A percentile compares a stretch with the other conserved stretches of the same genome.
Evolutionary conservation across 2,797 vertebrate genomes (phyloP).

Genomic region (Danio tinwini): DNA sequence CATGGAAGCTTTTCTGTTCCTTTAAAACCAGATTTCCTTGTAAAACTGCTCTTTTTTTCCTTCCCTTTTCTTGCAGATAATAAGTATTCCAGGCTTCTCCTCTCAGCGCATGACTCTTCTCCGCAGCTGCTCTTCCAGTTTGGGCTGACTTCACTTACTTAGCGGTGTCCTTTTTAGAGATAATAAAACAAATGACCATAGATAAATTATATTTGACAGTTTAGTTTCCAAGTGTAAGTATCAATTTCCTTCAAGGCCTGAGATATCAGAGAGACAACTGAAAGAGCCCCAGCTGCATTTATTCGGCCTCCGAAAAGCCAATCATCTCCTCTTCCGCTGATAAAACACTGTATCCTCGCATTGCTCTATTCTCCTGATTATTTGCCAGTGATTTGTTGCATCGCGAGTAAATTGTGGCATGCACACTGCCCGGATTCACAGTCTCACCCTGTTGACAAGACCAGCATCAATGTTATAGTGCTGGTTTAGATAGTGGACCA

Average conservation of each 20-base stretch:
- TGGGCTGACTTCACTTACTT: slow-evolving; percentile 61
- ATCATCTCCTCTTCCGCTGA: slow-evolving; percentile 58
- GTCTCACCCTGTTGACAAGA: not conserved
- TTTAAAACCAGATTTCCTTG: slow-evolving; percentile 6
- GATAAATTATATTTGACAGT: slow-evolving; percentile 65
- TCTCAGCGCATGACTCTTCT: slow-evolving; percentile 14
- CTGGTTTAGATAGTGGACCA: not conserved
- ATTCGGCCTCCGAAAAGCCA: slow-evolving; percentile 55
- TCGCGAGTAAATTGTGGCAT: slow-evolving; percentile 50
- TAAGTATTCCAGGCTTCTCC: slow-evolving; percentile 46
- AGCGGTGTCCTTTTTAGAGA: slow-evolving; percentile 60
- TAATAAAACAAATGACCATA: slow-evolving; percentile 62
- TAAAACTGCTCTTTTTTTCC: slow-evolving; percentile 15
- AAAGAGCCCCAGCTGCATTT: slow-evolving; percentile 58
- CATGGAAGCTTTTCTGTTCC: not conserved
- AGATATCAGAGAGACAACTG: slow-evolving; percentile 61
- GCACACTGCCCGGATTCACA: slow-evolving; percentile 21
- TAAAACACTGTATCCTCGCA: slow-evolving; percentile 55
- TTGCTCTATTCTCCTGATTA: slow-evolving; percentile 49
- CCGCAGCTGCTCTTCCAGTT: slow-evolving; percentile 43
- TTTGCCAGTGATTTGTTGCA: slow-evolving; percentile 53
- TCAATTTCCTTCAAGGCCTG: slow-evolving; percentile 62
- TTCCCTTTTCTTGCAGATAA: slow-evolving; percentile 20
- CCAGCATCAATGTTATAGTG: not conserved
- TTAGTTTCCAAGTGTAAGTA: slow-evolving; percentile 66